phyloP scores from a whole-genome alignment of 2,113 vertebrate species.

The Centropus bengalensis region DNA sequence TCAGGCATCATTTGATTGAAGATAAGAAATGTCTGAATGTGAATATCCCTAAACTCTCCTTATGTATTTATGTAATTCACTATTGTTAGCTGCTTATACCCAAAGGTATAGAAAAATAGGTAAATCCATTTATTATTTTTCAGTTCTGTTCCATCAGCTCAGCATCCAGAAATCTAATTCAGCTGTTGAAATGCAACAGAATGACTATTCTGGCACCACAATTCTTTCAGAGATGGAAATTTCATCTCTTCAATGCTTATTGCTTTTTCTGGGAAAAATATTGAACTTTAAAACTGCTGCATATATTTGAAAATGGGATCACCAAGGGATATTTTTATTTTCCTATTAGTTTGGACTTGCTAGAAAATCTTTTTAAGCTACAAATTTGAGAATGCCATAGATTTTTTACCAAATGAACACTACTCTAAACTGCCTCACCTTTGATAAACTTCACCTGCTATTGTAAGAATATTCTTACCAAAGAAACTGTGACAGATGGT shows the following conservation, averaged over 20 bases:
- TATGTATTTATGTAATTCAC: background rate
- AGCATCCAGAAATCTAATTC: slow-evolving; percentile 50
- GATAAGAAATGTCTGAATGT: background rate
- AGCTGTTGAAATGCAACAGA: slow-evolving; percentile 20
- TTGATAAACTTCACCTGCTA: background rate
- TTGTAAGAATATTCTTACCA: background rate
- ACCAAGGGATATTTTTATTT: background rate
- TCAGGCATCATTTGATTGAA: slow-evolving; percentile 21
- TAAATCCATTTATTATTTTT: slow-evolving; percentile 44
- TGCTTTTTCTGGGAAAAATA: slow-evolving; percentile 46
- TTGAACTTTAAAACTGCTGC: background rate
- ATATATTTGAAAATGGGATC: background rate
- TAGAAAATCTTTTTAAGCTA: slow-evolving; percentile 1
- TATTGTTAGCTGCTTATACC: background rate
- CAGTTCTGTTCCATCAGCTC: slow-evolving; percentile 12
- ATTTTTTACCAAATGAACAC: background rate
- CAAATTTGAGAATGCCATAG: background rate
- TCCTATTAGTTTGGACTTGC: background rate
- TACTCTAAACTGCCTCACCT: background rate
- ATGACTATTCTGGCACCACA: background rate
- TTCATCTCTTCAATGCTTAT: slow-evolving; percentile 28
- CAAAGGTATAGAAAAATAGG: background rate
- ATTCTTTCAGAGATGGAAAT: slow-evolving; percentile 43
- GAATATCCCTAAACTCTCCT: background rate
- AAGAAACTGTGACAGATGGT: background rate